Conservation (phyloP, 2,797 vertebrate genomes). For the Clarias pachynema region DNA sequence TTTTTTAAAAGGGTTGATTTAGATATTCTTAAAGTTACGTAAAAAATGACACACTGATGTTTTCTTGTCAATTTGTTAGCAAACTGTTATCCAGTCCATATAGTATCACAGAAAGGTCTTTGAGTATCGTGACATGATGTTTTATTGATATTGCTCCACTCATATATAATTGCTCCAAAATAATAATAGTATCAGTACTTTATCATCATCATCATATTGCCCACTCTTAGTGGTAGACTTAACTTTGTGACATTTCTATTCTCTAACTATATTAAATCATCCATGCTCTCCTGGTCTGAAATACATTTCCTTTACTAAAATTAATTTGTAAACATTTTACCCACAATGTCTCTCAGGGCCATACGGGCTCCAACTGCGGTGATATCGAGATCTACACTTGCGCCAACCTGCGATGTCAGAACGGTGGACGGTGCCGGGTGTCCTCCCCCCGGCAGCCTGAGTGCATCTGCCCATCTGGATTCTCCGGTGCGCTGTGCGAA, state of each 20-base stretch:
- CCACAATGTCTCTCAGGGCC: constrained; percentile 73
- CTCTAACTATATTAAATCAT: background rate
- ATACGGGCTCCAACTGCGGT: constrained; percentile 83
- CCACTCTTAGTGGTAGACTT: background rate
- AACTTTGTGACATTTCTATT: background rate
- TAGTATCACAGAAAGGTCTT: no score
- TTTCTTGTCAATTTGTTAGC: background rate
- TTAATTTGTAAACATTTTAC: background rate
- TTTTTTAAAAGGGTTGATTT: background rate
- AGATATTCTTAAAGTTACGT: background rate
- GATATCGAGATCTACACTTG: constrained; percentile 82
- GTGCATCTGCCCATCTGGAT: constrained; percentile 80
- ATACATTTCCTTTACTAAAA: background rate
- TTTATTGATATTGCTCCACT: background rate
- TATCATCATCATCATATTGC: background rate
- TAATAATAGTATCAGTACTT: background rate
- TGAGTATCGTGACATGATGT: background rate
- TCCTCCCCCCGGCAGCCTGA: constrained; percentile 65
- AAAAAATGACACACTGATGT: background rate
- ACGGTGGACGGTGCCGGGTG: constrained; percentile 81
- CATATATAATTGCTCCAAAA: background rate
- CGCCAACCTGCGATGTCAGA: constrained; percentile 80
- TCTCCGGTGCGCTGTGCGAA: constrained; percentile 79
- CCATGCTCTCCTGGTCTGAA: background rate
- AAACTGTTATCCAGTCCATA: background rate